A percentile compares a stretch with the other conserved stretches of the same genome.
Conservation (phyloP, 1,140 invertebrate species). For the Tetraneura akinire region DNA sequence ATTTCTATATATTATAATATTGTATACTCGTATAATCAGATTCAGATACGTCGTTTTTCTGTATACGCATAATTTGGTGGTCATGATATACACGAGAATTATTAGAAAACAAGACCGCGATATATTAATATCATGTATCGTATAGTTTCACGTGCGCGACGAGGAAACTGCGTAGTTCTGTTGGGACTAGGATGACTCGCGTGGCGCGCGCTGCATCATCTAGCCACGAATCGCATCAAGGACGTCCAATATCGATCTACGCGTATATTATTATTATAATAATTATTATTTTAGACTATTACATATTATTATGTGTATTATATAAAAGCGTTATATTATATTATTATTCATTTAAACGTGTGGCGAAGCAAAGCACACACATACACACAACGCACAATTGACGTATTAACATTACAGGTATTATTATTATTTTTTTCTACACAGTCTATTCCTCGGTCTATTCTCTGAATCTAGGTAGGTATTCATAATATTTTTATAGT, state of each 20-base stretch:
- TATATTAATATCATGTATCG: neutral
- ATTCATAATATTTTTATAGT: no score
- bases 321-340: no score
- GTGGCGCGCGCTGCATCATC: neutral
- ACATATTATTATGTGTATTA: no score
- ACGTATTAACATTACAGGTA: no score
- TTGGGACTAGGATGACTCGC: no score
- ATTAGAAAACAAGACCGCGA: neutral
- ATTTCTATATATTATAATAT: conserved; percentile 11
- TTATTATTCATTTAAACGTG: no score
- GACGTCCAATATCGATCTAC: neutral
- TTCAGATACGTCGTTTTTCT: no score
- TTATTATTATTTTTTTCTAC: neutral
- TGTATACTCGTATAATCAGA: no score
- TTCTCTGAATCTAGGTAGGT: no score
- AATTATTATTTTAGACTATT: no score
- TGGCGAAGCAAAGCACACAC: neutral
- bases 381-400: neutral
- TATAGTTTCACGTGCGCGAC: neutral
- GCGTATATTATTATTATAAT: conserved; percentile 5
- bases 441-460: no score
- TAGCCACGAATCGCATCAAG: neutral
- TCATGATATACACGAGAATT: neutral
- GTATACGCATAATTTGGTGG: no score
- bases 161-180: neutral